Evolutionary conservation across 2,888 invertebrate genomes (phyloP).

Genomic region (Camptogramma bilineatum): DNA sequence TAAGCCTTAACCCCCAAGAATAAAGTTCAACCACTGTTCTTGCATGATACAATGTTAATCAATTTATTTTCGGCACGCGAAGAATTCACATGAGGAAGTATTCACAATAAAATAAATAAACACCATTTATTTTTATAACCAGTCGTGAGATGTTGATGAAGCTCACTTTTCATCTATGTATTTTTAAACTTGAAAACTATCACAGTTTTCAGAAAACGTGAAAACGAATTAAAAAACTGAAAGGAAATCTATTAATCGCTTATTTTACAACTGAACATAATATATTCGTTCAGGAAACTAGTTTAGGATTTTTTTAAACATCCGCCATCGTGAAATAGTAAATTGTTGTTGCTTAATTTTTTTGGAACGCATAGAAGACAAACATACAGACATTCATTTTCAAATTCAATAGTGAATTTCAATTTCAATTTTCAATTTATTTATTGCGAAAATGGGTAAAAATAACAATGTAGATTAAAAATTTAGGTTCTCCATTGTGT

Average conservation of each 20-base stretch:
- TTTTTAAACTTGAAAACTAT: constrained; percentile 18
- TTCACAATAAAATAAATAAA: constrained; percentile 20
- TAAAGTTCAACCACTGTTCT: constrained; percentile 2
- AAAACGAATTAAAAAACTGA: neutral
- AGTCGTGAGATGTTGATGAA: constrained; percentile 19
- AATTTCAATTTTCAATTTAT: too few relatives aligned
- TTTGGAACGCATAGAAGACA: too few relatives aligned
- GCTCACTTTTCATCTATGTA: constrained; percentile 11
- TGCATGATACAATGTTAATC: constrained; percentile 14
- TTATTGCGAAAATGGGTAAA: too few relatives aligned
- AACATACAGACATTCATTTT: too few relatives aligned
- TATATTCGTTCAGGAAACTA: too few relatives aligned
- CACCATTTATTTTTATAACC: constrained; percentile 20
- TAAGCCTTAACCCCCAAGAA: constrained; percentile 7
- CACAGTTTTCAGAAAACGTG: neutral
- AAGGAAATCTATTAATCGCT: neutral
- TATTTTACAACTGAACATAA: neutral
- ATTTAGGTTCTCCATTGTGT: too few relatives aligned
- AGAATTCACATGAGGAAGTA: constrained; percentile 32
- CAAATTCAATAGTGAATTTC: too few relatives aligned
- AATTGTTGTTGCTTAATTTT: too few relatives aligned
- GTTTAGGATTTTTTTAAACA: too few relatives aligned
- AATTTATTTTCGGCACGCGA: constrained; percentile 31
- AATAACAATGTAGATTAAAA: too few relatives aligned
- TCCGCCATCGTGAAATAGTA: too few relatives aligned